Base-by-base conservation (phyloP, 2,888 invertebrate genomes). In the Drosophila meridiana region DNA sequence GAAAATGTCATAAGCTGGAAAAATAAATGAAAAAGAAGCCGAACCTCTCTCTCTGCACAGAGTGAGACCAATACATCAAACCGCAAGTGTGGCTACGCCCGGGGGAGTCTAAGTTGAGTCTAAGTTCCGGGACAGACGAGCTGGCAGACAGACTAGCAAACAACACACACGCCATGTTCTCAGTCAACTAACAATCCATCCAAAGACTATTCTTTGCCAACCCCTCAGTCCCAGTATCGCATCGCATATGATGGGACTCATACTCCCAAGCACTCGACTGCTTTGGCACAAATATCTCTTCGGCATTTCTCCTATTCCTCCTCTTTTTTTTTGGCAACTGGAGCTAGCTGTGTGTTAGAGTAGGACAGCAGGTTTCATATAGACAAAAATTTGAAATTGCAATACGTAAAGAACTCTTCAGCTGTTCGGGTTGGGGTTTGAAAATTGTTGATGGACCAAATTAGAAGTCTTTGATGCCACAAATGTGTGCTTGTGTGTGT, bases 1-100 rank as follows among this genome's bases (percentile, higher is more conserved):
- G 32, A 69, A 67, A 74, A 66, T 78, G 74, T 69, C 78, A 77
- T 73, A 78, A 78, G 68, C 64, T 32, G 55, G 48, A 9, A 76
- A 76, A 68, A 65, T 43, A 74, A 63, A 68, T 73, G 53, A 20
- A 14, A 28, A 32, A 45, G 7, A 28, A 9, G 28, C 14, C 14
- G 26, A 40, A 38, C 38, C 55, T 38, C 55, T 14, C 26, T 5
- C 40, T 20, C 20, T 4, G 32, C 38, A 28, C 55, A 28, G 28
- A 14, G 14, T 36, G 14, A 57, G 36, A 30, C 34, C 70, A 53
- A 70, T 53, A 62, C 53, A 71, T 62, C 52, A 57, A 70, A 60
- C 60, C 60, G 26, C 62, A 70, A 69, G 52, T 52, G 45, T 40
- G 48, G 57, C 48, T 5, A 7, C 14, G 36, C 50, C 13, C 36